Evolutionary conservation across 2,113 vertebrate species (phyloP).

Genomic region (Isurus oxyrinchus): DNA sequence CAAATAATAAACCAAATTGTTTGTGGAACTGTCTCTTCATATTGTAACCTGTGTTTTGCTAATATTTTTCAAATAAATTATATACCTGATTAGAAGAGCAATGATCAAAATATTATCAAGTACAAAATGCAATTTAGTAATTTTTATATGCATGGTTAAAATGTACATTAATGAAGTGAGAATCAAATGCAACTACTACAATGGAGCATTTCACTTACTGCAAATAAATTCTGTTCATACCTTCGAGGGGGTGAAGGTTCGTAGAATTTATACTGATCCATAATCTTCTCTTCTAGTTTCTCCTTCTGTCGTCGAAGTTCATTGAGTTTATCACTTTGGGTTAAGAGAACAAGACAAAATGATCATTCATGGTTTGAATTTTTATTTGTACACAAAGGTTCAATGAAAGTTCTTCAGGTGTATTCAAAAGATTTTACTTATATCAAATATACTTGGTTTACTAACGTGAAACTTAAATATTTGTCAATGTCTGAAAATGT

Average conservation of each 20-base stretch:
- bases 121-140: not conserved
- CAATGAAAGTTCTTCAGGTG: not conserved
- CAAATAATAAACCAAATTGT: not conserved
- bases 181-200: not conserved
- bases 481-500: too few species aligned
- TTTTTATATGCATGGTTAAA: not conserved
- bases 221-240: conserved; percentile 51
- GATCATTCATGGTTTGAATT: not conserved
- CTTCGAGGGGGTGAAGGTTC: conserved; percentile 94
- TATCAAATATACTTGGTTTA: too few species aligned
- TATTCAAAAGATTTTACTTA: not conserved
- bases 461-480: too few species aligned
- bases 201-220: not conserved
- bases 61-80: not conserved
- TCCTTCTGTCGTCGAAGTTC: conserved; percentile 94
- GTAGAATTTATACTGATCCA: conserved; percentile 99
- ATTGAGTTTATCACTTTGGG: conserved; percentile 87
- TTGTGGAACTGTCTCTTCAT: not conserved
- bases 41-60: not conserved
- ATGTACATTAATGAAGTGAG: not conserved
- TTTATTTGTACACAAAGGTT: not conserved
- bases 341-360: not conserved
- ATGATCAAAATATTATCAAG: not conserved
- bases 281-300: conserved; percentile 98
- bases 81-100: not conserved